Percentiles rank a stretch among this genome's conserved stretches.
These are phyloP conservation scores for Mus pahari DNA, from an alignment of 2,113 vertebrate species.

Conservation along the genomic window DNA sequence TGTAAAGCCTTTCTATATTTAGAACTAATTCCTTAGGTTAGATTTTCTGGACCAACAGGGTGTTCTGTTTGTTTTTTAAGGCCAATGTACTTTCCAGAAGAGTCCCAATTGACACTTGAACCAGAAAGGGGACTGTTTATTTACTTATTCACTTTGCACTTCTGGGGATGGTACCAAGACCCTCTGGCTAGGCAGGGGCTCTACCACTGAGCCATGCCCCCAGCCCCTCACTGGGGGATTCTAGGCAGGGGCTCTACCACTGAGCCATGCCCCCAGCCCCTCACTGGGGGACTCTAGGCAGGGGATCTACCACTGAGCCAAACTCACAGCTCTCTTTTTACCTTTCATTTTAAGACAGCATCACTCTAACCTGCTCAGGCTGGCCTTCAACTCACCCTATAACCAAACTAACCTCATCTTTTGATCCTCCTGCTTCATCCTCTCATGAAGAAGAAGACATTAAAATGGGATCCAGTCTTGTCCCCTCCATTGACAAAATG, in stretches of 20 bases:
- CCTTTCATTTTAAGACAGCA: background rate
- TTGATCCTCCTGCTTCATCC: background rate
- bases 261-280: background rate
- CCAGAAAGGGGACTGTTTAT: background rate
- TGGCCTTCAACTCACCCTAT: background rate
- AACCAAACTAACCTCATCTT: background rate
- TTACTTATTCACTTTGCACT: background rate
- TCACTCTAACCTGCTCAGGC: background rate
- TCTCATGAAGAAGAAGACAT: background rate
- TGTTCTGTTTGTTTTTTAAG: background rate
- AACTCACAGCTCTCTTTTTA: background rate
- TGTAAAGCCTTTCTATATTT: slow-evolving; percentile 21
- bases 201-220: background rate
- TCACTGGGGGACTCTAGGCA: background rate
- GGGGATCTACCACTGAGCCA: background rate
- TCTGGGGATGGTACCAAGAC: background rate
- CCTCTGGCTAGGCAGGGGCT: background rate
- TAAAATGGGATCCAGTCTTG: background rate
- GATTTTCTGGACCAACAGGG: slow-evolving; percentile 27
- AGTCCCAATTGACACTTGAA: background rate
- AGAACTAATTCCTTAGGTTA: slow-evolving; percentile 41
- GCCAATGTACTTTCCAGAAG: slow-evolving; percentile 33
- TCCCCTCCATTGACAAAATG: background rate
- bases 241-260: background rate
- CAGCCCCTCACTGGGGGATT: background rate